Evolutionary conservation across 2,113 vertebrate genomes (phyloP), one percentile per base, ranked within the genome.

Genomic region (Leptobrachium ailaonicum): DNA sequence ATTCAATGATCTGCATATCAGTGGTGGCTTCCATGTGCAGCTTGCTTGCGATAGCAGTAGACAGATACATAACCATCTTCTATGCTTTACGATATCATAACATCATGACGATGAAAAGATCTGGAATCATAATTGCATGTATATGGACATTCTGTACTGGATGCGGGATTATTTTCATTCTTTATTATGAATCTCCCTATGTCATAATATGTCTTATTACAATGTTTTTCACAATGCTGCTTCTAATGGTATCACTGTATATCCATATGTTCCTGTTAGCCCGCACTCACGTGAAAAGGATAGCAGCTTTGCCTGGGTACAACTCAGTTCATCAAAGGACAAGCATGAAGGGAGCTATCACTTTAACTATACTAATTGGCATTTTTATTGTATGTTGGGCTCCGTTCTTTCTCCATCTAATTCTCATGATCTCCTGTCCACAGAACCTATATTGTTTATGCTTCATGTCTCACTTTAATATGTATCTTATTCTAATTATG

Each of bases 401-500:
- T 11, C 97, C 96, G 0, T 98, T 99, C 88, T 99, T 99, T 84
- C 95, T 99, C 56, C 97, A 99, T 80, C 93, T 98, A 80, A 95
- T 96, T 87, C 87, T 99, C 71, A 97, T 96, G 95, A 95, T 98
- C 80, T 96, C 95, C 45, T 99, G 97, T 75, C 97, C 97, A 7
- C 89, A 93, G 74, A 98, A 97, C 83, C 85, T 96, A 75, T 99
- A 97, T 83, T 99, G 97, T n/a, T 88, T 96, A 76, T 98, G 97
- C 86, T 98, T 98, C 82, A 99, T 99, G 97, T 96, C 97, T 43
- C 94, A 98, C 87, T 99, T 98, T 89, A 97, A 98, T 89, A 94
- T 98, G 95, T 99, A 98, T 88, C 94, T 99, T 86, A 96, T 96
- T 73, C 94, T 98, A 71, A 98, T 98, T 84, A 98, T 98, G 96